Evolutionary conservation across 1,140 invertebrate species (phyloP).

Genomic region (Drosophila bocqueti): DNA sequence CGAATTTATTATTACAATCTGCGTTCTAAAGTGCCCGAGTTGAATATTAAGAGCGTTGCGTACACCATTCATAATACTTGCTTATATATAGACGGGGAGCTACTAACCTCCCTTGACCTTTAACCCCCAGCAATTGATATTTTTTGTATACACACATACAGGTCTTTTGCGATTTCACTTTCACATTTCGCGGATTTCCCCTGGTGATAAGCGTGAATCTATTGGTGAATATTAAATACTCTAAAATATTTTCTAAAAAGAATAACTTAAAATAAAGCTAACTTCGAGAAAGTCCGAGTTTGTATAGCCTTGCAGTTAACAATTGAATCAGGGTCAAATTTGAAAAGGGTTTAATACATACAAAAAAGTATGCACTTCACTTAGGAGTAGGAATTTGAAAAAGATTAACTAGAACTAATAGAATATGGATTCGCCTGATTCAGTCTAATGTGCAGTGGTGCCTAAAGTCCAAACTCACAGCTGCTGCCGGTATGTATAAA

Average conservation of each 20-base stretch:
- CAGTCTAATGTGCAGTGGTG: no score
- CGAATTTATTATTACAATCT: constrained; percentile 30
- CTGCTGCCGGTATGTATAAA: no score
- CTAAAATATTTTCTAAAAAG: neutral
- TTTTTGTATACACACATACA: constrained; percentile 1
- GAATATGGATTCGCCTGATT: no score
- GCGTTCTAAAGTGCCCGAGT: constrained; percentile 10
- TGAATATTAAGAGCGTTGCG: constrained; percentile 14
- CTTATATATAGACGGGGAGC: constrained; percentile 4
- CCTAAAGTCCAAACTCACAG: no score
- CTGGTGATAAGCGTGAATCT: neutral
- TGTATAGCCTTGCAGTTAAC: no score
- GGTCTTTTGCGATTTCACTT: constrained; percentile 4
- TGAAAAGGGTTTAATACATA: no score
- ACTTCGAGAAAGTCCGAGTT: neutral
- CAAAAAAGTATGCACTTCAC: no score
- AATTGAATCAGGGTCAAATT: no score
- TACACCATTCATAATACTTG: constrained; percentile 24
- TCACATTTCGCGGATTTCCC: constrained; percentile 1
- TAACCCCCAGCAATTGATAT: constrained; percentile 6
- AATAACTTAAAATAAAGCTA: neutral
- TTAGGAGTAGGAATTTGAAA: no score
- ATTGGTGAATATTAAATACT: neutral
- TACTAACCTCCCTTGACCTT: constrained; percentile 38
- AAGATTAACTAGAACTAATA: no score